Conservation (phyloP, 2,797 vertebrate genomes). For the Crenichthys baileyi region DNA sequence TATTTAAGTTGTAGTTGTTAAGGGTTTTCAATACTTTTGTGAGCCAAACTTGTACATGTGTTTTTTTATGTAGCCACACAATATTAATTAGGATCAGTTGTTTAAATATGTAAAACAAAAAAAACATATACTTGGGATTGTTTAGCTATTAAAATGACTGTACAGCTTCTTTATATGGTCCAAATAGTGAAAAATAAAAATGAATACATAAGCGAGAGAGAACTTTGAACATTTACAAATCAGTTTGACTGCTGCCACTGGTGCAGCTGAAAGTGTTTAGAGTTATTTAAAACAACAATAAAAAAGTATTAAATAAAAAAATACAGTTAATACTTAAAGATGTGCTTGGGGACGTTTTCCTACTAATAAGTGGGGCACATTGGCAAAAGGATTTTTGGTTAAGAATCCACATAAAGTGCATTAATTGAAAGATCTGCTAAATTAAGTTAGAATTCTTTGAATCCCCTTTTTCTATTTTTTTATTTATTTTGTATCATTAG, state of each 20-base stretch:
- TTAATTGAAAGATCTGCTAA: conserved; percentile 27
- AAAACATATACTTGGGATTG: too few relatives aligned
- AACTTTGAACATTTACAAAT: neutral
- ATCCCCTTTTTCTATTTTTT: neutral
- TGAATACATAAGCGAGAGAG: neutral
- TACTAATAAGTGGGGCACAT: conserved; percentile 29
- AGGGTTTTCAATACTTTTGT: neutral
- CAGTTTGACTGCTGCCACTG: conserved; percentile 1
- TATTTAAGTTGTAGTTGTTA: neutral
- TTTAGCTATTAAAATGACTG: too few relatives aligned
- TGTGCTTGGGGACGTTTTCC: conserved; percentile 16
- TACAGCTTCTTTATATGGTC: too few relatives aligned
- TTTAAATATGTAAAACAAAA: too few relatives aligned
- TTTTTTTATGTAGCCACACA: neutral
- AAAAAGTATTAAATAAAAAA: too few relatives aligned
- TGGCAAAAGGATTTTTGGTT: conserved; percentile 10
- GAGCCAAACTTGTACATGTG: neutral
- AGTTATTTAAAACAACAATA: conserved; percentile 1
- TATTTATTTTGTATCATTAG: neutral
- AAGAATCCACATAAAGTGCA: conserved; percentile 27
- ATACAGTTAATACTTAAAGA: conserved; percentile 1
- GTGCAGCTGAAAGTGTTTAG: neutral
- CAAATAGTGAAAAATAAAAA: neutral
- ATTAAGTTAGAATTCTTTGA: neutral
- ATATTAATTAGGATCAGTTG: too few relatives aligned